Conservation (phyloP, 2,888 invertebrate species). For the Patella pellucida region DNA sequence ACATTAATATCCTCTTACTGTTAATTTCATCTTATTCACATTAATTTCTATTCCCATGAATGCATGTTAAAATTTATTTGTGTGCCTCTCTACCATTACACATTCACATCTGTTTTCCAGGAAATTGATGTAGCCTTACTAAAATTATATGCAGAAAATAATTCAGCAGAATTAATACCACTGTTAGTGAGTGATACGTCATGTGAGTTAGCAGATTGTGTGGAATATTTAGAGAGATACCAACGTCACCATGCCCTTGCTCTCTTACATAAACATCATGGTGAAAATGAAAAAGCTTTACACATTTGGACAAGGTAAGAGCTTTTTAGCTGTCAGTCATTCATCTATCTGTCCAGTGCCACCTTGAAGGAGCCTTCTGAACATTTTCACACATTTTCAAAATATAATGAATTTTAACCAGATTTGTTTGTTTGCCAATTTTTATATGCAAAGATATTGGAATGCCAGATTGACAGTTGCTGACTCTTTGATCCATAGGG, state of each 20-base stretch:
- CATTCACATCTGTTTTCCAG: slow-evolving; percentile 50
- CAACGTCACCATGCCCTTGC: slow-evolving; percentile 71
- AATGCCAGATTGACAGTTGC: neutral
- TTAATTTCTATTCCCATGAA: neutral
- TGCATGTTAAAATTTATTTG: neutral
- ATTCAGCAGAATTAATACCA: slow-evolving; percentile 64
- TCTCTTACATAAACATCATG: slow-evolving; percentile 68
- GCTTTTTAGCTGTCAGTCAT: no score
- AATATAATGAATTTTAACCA: no score
- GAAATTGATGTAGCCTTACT: slow-evolving; percentile 72
- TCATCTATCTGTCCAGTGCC: no score
- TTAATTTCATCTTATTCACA: neutral
- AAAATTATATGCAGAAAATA: slow-evolving; percentile 70
- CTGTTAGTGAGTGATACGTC: slow-evolving; percentile 62
- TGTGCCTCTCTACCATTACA: neutral
- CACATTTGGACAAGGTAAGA: slow-evolving; percentile 71
- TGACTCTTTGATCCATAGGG: neutral
- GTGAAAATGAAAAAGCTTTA: slow-evolving; percentile 71
- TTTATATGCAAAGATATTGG: no score
- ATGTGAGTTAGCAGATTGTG: slow-evolving; percentile 70
- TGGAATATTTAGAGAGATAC: slow-evolving; percentile 69
- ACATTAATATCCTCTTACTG: neutral
- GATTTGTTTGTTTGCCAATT: no score
- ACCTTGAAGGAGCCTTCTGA: no score
- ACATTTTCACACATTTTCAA: no score